Evolutionary conservation across 2,113 vertebrate genomes (phyloP), one percentile per base, ranked within the genome.

Genomic region (Silurus meridionalis): DNA sequence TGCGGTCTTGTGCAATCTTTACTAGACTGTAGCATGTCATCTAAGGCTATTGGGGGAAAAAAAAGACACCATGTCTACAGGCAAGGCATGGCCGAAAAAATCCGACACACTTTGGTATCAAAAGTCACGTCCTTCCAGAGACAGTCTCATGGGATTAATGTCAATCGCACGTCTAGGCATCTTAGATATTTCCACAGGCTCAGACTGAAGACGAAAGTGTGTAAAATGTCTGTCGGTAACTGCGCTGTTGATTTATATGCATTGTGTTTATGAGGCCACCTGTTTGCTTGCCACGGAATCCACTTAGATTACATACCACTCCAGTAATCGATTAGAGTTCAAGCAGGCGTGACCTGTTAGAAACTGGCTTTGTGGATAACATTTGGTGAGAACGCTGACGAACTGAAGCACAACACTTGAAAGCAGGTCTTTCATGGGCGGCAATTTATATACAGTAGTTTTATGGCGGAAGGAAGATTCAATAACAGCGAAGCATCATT

Each of bases 281-380:
- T 93, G 92, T 90, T 90, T 75, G 80, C 87, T 81, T 85, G 90
- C 67, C 9, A n/a, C 80, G 85, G 88, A 90, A 91, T 91, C 86
- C 85, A 57, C 1, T 71, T 53, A 88, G 87, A 88, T 87, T 90
- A 82, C 75, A 63, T 87, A 90, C 72, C 90, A 88, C 88, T 91
- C 84, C 84, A 87, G 69, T 85, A 93, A 94, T 89, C 82, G 89
- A 92, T 94, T 93, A 57, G 63, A 52, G 87, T 83, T 83, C 90
- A 89, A 88, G 91, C 88, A 90, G 83, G 87, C 91, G 91, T 92
- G 92, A 93, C 91, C 53, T 14, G 81, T 64, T 48, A 21, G 80
- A 75, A 8, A 17, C 63, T 60, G 80, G 77, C 85, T 75, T 84
- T 61, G 19, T 48, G 53, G 15, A 57, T 8, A 10, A 37, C 69